Base-by-base conservation (phyloP, 2,797 vertebrate species). In the Acestrorhynchus altus region DNA sequence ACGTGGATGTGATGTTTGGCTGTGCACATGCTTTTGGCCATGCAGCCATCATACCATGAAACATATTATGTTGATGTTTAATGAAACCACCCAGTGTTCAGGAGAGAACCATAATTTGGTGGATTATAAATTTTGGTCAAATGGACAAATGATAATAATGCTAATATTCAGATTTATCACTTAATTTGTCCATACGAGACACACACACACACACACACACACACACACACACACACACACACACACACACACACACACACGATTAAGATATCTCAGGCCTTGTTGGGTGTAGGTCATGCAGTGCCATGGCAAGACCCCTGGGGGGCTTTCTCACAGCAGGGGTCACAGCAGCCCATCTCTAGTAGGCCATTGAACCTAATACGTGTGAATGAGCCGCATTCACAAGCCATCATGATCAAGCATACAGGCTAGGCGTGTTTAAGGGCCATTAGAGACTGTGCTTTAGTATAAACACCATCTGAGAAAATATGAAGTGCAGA, bases 291-390 rank as follows among this genome's bases (percentile, higher is more conserved):
- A 63, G 42, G 63, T 52, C 42, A 71, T 60, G 66, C n/a, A n/a
- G 66, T 81, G 78, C 60, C 22, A 57, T 68, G 44, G 28, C 20
- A 8, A 49, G 52, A 52, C 74, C 75, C 86, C 74, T 20, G 68
- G 79, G 63, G 82, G 74, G 54, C 52, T 66, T 44, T 35, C 40
- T 1, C 84, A 60, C 91, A 89, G 91, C 90, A 26, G 90, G 92
- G 87, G 86, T 84, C 86, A 76, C 59, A 82, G 73, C 83, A 83
- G 87, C 86, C 86, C 84, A 86, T 87, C 87, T 89, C 86, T 87
- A 82, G 71, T 78, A 54, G 81, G 76, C 87, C 88, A 89, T 90
- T 91, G 87, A 92, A 87, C 84, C 90, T 93, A 92, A 92, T 92
- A 87, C 86, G 82, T 91, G 88, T 90, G 89, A 91, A 89, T 73